These are phyloP conservation scores for Tromatobia lineatoria DNA, from an alignment of 2,888 invertebrate species.

Conservation along the genomic window DNA sequence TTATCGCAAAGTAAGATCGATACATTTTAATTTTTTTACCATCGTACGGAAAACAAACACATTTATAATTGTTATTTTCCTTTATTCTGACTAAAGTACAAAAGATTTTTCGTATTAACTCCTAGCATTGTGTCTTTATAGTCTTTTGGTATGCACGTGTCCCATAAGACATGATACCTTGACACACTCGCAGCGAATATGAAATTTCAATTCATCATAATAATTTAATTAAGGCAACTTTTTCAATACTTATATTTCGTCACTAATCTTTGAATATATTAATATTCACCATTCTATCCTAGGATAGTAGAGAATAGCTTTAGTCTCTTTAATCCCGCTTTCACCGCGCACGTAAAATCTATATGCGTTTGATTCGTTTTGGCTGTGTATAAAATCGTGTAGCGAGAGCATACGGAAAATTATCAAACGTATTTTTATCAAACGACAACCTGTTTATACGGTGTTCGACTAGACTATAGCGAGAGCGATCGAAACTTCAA, in stretches of 20 bases:
- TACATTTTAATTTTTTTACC: too few species aligned
- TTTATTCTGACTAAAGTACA: slow-evolving; percentile 65
- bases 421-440: slow-evolving; percentile 56
- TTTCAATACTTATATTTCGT: slow-evolving; percentile 75
- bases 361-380: slow-evolving; percentile 40
- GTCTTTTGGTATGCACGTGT: slow-evolving; percentile 35
- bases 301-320: slow-evolving; percentile 64
- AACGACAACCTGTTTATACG: slow-evolving; percentile 65
- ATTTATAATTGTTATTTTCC: slow-evolving; percentile 30
- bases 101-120: slow-evolving; percentile 56
- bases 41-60: too few species aligned
- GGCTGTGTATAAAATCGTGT: slow-evolving; percentile 31
- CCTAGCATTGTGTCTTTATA: slow-evolving; percentile 34
- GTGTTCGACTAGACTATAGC: slow-evolving; percentile 81
- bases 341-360: slow-evolving; percentile 47
- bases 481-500: slow-evolving; percentile 78
- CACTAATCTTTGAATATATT: slow-evolving; percentile 73
- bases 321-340: slow-evolving; percentile 21
- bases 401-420: slow-evolving; percentile 28
- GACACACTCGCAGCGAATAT: slow-evolving; percentile 52
- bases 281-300: slow-evolving; percentile 63
- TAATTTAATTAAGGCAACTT: slow-evolving; percentile 84
- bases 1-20: too few species aligned
- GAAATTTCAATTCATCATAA: slow-evolving; percentile 68
- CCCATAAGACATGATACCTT: background rate